Base-by-base conservation (phyloP, 2,113 vertebrate species). In the Capricornis sumatraensis region DNA sequence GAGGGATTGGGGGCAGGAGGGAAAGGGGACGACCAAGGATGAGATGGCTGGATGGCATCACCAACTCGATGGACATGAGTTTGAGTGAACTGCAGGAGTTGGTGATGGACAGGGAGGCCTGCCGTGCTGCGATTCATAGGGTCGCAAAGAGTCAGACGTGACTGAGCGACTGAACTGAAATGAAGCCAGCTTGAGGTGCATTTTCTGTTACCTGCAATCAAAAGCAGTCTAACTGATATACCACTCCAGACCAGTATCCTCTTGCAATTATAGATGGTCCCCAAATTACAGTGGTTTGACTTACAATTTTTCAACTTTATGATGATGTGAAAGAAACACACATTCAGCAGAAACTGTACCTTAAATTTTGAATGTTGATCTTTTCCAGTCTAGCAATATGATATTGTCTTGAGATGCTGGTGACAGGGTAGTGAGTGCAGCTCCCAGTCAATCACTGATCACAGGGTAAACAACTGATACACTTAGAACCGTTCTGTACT, bases 111-210 rank as follows among this genome's bases (percentile, higher is more conserved):
- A 57, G 9, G 23, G 57, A 58, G 9, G 57, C 57, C 57, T 58
- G 57, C 23, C 0, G 1, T 58, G 23, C 57, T 27, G 3, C 1
- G 0, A 27, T 58, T 58, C 57, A 58, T 5, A 9, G 57, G 9
- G 57, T 58, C 3, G 9, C 23, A 58, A 57, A 57, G 23, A 27
- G 55, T 25, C 0, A 0, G 23, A 58, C 57, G 4, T 0, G 57
- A 58, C 57, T 58, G 57, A 58, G 9, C 1, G 23, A 58, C 23
- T 58, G 23, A 58, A 58, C 23, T 25, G 57, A 11, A 27, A 4
- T 58, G 57, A 47, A 95, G 36, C 7, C 45, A 74, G 30, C 60
- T 94, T 47, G 33, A 87, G 4, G 21, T 82, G 71, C 36, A 23
- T 86, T 55, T 81, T 93, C 36, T 84, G 30, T 55, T 85, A 43